Evolutionary conservation across 2,113 vertebrate genomes (phyloP).

Genomic region (Pantherophis guttatus): DNA sequence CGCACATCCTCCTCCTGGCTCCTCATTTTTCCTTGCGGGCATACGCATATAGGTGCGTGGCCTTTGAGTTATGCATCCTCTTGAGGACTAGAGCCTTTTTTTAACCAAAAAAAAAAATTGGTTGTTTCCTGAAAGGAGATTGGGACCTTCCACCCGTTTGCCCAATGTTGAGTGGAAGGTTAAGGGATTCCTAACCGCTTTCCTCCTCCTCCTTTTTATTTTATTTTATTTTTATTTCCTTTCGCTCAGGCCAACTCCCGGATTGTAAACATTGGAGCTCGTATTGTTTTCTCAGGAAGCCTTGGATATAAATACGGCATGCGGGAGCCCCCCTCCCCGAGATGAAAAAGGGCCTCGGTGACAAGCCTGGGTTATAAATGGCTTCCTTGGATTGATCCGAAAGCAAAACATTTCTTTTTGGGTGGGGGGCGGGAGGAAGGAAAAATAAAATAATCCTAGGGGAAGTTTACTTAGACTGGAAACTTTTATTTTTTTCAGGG

Average conservation of each 20-base stretch:
- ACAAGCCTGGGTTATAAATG: slow-evolving; percentile 78
- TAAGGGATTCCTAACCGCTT: not conserved
- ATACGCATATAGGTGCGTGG: not conserved
- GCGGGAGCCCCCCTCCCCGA: slow-evolving; percentile 63
- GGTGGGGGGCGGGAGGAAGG: slow-evolving; percentile 65
- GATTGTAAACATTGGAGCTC: slow-evolving; percentile 72
- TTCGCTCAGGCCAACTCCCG: slow-evolving; percentile 13
- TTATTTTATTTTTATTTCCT: rapidly evolving
- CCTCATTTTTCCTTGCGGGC: no score
- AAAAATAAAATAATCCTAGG: slow-evolving; percentile 48
- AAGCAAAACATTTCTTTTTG: slow-evolving; percentile 75
- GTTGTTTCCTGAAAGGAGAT: not conserved
- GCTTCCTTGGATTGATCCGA: slow-evolving; percentile 81
- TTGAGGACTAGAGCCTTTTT: not conserved
- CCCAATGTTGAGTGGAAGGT: not conserved
- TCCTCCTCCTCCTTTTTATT: not conserved
- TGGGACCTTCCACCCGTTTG: not conserved
- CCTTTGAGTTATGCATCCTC: not conserved
- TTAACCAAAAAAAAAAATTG: not conserved
- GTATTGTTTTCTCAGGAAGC: slow-evolving; percentile 97
- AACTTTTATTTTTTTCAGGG: slow-evolving; percentile 63
- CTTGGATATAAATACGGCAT: slow-evolving; percentile 87
- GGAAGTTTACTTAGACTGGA: slow-evolving; percentile 78
- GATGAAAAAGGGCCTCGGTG: slow-evolving; percentile 75
- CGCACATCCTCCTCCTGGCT: no score